Conservation (phyloP, 64 coral and sea anemone species). For the Acropora yongei region DNA sequence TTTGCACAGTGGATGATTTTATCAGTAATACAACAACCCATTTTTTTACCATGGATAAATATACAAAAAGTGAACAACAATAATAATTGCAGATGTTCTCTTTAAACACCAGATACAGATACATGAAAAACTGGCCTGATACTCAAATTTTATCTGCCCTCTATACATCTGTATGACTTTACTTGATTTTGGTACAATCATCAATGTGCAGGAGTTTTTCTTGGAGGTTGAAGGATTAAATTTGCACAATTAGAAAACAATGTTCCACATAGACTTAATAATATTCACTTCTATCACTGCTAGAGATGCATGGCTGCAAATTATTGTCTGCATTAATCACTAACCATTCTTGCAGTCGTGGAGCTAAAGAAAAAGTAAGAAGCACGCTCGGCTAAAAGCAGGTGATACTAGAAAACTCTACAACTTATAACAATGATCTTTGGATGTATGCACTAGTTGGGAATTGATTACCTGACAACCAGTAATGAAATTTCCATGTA, state of each 20-base stretch:
- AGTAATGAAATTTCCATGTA: too few relatives aligned
- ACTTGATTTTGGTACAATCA: slow-evolving; percentile 37
- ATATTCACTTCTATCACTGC: too few relatives aligned
- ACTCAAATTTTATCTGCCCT: not conserved
- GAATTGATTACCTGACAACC: not conserved
- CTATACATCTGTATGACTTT: slow-evolving; percentile 43
- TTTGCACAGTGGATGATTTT: not conserved
- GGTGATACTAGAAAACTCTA: not conserved
- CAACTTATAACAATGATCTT: not conserved
- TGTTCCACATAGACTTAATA: slow-evolving; percentile 1
- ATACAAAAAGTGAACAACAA: too few relatives aligned
- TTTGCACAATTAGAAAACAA: not conserved
- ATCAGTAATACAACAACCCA: too few relatives aligned
- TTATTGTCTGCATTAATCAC: too few relatives aligned
- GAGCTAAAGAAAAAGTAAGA: too few relatives aligned
- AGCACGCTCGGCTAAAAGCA: not conserved
- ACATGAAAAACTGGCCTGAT: not conserved
- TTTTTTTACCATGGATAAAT: too few relatives aligned
- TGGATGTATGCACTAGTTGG: not conserved
- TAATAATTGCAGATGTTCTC: too few relatives aligned
- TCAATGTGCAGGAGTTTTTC: slow-evolving; percentile 24
- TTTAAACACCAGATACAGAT: too few relatives aligned
- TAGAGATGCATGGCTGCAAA: too few relatives aligned
- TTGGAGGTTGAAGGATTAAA: slow-evolving; percentile 32
- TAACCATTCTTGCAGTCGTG: too few relatives aligned